phyloP scores from a whole-genome alignment of 2,888 invertebrate genomes.

The Plebejus argus region DNA sequence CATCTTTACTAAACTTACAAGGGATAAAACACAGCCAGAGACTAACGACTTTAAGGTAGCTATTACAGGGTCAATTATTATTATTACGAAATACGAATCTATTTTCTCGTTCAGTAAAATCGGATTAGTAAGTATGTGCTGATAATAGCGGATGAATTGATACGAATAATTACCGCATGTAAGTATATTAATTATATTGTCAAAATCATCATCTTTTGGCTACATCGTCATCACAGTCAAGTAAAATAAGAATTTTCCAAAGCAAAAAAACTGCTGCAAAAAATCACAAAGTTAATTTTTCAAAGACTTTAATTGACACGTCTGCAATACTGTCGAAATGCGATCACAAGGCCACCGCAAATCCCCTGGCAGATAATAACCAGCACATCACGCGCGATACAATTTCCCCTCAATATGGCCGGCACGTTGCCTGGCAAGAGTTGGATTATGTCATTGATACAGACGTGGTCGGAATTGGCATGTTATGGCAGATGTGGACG shows the following conservation, averaged over 20 bases:
- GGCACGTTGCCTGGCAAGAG: conserved; percentile 8
- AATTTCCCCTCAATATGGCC: conserved; percentile 23
- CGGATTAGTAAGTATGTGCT: too few species aligned
- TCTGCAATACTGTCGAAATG: conserved; percentile 18
- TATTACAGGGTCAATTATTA: too few species aligned
- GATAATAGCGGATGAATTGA: too few species aligned
- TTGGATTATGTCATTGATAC: conserved; percentile 28
- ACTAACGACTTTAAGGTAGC: too few species aligned
- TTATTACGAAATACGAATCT: too few species aligned
- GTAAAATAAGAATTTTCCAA: too few species aligned
- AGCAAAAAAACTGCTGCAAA: not conserved
- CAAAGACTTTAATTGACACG: not conserved
- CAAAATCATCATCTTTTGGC: too few species aligned
- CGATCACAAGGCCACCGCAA: conserved; percentile 21
- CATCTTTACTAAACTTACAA: not conserved
- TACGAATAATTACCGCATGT: too few species aligned
- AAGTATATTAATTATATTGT: too few species aligned
- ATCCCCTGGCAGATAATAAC: not conserved
- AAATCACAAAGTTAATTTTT: not conserved
- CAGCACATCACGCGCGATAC: conserved; percentile 23
- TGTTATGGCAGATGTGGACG: not conserved
- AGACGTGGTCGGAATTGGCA: conserved; percentile 15
- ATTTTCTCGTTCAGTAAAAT: too few species aligned
- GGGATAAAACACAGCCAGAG: too few species aligned
- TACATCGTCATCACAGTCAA: too few species aligned